Conservation (phyloP, 2,113 vertebrate genomes). For the Phoxinus phoxinus region DNA sequence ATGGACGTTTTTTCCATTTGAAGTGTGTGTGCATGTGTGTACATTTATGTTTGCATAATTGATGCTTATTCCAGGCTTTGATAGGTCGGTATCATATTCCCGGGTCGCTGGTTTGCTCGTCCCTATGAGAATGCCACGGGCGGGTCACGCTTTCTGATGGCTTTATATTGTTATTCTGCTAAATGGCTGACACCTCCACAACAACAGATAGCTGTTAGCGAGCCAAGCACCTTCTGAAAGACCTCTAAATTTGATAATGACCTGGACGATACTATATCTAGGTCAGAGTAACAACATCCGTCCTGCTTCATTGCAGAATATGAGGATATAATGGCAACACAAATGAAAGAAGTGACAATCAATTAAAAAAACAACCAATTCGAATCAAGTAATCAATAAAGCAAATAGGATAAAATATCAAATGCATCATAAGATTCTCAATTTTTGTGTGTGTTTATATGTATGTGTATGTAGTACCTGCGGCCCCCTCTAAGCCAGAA, state of each 20-base stretch:
- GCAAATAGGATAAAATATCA: neutral
- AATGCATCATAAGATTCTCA: neutral
- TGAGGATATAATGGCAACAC: neutral
- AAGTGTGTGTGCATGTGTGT: conserved; percentile 4
- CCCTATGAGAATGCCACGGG: neutral
- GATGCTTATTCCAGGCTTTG: conserved; percentile 33
- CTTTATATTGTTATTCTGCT: conserved; percentile 29
- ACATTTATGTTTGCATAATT: conserved; percentile 20
- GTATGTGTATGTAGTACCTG: conserved; percentile 75
- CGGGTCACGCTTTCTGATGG: conserved; percentile 24
- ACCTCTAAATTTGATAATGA: conserved; percentile 3
- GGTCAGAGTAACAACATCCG: conserved; percentile 21
- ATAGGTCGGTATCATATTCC: conserved; percentile 12
- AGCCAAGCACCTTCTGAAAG: conserved; percentile 14
- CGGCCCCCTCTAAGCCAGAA: conserved; percentile 80
- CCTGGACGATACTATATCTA: neutral
- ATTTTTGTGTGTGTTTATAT: neutral
- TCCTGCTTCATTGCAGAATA: conserved; percentile 6
- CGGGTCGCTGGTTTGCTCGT: neutral
- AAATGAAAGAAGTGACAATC: neutral
- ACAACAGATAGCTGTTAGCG: conserved; percentile 9
- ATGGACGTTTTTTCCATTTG: neutral
- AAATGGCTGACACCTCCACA: conserved; percentile 24
- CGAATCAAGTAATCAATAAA: neutral
- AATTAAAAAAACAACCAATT: neutral